Evolutionary conservation across 2,888 invertebrate genomes (phyloP).

Genomic region (Tethea ocularis): DNA sequence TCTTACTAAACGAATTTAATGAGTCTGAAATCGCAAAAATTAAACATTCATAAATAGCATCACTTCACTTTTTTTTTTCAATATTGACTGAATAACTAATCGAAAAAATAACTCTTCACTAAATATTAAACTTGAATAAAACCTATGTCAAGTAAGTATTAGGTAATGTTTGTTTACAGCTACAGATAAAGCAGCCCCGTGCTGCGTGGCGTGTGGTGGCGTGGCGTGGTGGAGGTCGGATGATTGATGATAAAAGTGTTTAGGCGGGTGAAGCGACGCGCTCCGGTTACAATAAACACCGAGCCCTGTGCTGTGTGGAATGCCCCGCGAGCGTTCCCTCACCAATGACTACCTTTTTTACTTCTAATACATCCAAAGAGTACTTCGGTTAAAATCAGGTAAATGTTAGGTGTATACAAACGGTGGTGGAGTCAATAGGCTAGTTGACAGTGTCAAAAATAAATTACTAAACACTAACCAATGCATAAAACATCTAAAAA

Average conservation of each 20-base stretch:
- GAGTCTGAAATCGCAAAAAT: no score
- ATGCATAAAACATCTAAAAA: no score
- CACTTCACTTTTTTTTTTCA: no score
- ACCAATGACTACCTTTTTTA: slow-evolving; percentile 6
- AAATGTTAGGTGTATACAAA: no score
- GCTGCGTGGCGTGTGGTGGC: not conserved
- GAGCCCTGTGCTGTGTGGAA: not conserved
- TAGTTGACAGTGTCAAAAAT: no score
- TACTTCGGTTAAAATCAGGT: no score
- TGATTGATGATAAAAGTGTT: slow-evolving; percentile 52
- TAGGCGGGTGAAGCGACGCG: slow-evolving; percentile 17
- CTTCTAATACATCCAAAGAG: not conserved
- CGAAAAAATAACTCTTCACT: no score
- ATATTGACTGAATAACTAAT: no score
- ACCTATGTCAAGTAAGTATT: not conserved
- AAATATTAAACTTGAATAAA: not conserved
- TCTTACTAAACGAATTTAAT: no score
- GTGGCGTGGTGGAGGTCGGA: not conserved
- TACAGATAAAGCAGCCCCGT: not conserved
- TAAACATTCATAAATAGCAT: no score
- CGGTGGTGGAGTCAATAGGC: no score
- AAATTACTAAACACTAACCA: no score
- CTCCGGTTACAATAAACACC: slow-evolving; percentile 38
- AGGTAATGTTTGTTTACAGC: not conserved
- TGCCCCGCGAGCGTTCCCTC: slow-evolving; percentile 3